Evolutionary conservation across 2,888 invertebrate species (phyloP).

Genomic region (Nemotelus nigrinus): DNA sequence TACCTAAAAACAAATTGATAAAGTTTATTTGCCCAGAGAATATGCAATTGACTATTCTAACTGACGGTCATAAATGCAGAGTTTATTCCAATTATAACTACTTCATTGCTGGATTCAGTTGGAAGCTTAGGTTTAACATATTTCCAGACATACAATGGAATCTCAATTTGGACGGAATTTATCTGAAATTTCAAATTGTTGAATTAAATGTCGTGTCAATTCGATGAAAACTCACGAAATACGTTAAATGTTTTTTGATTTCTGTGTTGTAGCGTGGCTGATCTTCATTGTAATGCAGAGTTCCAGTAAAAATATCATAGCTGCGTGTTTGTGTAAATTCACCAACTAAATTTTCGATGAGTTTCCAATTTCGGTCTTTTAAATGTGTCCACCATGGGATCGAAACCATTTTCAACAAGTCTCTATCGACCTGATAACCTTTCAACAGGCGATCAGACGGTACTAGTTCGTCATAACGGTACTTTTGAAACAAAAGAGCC

Average conservation of each 20-base stretch:
- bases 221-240: neutral
- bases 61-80: neutral
- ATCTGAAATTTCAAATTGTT: neutral
- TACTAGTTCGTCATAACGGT: slow-evolving; percentile 21
- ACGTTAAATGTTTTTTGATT: neutral
- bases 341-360: neutral
- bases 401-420: neutral
- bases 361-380: slow-evolving; percentile 34
- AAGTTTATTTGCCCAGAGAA: too few relatives aligned
- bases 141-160: slow-evolving; percentile 32
- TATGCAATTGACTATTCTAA: neutral
- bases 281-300: neutral
- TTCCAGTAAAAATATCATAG: slow-evolving; percentile 26
- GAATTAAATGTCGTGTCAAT: neutral
- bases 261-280: neutral
- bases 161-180: neutral
- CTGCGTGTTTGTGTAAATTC: neutral
- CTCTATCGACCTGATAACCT: neutral
- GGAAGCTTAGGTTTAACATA: slow-evolving; percentile 7
- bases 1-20: neutral
- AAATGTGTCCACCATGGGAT: slow-evolving; percentile 34
- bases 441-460: neutral
- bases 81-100: slow-evolving; percentile 18
- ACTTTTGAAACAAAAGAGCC: neutral
- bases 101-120: neutral